These are phyloP conservation scores for Megaustenia siamemsis DNA, from an alignment of 2,888 invertebrate genomes.

Conservation along the genomic window DNA sequence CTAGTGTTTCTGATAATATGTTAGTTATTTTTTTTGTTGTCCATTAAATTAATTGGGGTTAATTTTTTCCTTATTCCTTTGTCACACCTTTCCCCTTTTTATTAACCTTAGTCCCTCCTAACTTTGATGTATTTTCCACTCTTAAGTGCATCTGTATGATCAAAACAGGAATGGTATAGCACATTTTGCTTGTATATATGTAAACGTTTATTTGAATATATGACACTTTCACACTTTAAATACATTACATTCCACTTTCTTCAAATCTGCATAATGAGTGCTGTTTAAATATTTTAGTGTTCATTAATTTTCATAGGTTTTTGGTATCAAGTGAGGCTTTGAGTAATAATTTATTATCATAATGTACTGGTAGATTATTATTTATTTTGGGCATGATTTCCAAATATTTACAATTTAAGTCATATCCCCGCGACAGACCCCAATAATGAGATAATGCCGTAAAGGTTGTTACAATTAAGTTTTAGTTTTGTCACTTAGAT, in stretches of 20 bases:
- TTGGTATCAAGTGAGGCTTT: constrained; percentile 32
- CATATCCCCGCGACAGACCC: too few relatives aligned
- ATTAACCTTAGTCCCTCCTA: not conserved
- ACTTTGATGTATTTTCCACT: not conserved
- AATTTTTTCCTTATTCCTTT: too few relatives aligned
- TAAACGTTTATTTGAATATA: not conserved
- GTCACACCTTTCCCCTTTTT: not conserved
- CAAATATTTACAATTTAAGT: too few relatives aligned
- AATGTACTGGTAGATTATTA: too few relatives aligned
- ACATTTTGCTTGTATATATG: not conserved
- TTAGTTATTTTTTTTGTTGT: too few relatives aligned
- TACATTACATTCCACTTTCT: not conserved
- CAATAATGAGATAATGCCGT: too few relatives aligned
- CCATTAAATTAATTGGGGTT: too few relatives aligned
- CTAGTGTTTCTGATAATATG: too few relatives aligned
- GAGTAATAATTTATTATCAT: not conserved
- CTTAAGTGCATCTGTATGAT: not conserved
- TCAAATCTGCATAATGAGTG: not conserved
- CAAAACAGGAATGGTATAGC: not conserved
- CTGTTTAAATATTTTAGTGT: not conserved
- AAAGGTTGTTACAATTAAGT: too few relatives aligned
- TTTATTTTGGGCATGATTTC: too few relatives aligned
- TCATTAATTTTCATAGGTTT: constrained; percentile 10
- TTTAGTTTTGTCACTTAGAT: too few relatives aligned
- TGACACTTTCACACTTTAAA: not conserved